Percentiles rank a stretch among this genome's conserved stretches.
Conservation (phyloP, 2,113 vertebrate genomes). For the Amblyopsis rosae region DNA sequence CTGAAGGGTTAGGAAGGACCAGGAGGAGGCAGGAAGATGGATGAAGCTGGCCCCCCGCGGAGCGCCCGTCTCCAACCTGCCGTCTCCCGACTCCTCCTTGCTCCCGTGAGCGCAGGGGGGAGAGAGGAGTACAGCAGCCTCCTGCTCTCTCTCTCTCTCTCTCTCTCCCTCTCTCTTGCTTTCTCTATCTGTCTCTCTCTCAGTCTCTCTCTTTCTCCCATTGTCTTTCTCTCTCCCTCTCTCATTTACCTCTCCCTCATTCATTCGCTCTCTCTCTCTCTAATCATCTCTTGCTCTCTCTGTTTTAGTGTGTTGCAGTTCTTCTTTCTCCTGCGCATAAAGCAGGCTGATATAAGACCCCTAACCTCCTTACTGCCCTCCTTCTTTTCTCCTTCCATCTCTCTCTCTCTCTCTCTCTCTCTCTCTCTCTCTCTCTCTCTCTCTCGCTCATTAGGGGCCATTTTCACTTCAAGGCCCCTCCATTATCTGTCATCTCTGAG, state of each 20-base stretch:
- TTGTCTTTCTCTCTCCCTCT: neutral
- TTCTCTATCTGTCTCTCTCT: neutral
- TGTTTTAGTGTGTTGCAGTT: constrained; percentile 41
- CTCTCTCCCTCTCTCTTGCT: neutral
- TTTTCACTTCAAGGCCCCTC: constrained; percentile 90
- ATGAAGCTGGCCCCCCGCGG: constrained; percentile 78
- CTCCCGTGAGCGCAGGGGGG: constrained; percentile 78
- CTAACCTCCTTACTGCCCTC: constrained; percentile 29
- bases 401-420: constrained; percentile 28
- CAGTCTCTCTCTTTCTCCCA: neutral
- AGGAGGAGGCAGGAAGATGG: constrained; percentile 75
- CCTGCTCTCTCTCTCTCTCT: constrained; percentile 27
- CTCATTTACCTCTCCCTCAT: constrained; percentile 72
- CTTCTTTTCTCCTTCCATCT: constrained; percentile 71
- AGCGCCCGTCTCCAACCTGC: constrained; percentile 80
- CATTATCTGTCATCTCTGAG: constrained; percentile 90
- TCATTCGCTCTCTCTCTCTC: constrained; percentile 4
- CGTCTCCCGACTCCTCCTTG: constrained; percentile 77
- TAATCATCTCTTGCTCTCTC: constrained; percentile 47
- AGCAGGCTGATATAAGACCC: constrained; percentile 66
- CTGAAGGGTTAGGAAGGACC: constrained; percentile 54
- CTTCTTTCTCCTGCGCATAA: constrained; percentile 42
- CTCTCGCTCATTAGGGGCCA: constrained; percentile 84
- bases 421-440: constrained; percentile 61
- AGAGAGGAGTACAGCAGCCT: constrained; percentile 51